phyloP scores from a whole-genome alignment of 1,140 invertebrate species.

The Littorina saxatilis region DNA sequence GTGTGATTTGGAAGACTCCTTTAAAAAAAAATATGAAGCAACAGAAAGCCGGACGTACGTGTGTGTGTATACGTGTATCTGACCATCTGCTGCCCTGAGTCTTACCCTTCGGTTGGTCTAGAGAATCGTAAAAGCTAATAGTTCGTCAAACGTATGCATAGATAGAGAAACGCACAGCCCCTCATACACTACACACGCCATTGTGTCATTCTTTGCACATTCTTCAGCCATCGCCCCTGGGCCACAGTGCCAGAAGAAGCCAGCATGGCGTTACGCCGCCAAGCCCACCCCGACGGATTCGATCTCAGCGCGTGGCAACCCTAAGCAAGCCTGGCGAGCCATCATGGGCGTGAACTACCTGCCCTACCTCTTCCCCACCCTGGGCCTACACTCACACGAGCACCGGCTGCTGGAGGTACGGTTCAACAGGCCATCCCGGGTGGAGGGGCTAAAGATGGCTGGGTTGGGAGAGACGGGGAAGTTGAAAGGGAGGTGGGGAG shows the following conservation, averaged over 20 bases:
- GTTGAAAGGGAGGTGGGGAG: neutral
- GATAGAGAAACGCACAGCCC: too few species aligned
- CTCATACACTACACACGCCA: too few species aligned
- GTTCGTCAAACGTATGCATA: too few species aligned
- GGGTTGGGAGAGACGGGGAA: constrained; percentile 16
- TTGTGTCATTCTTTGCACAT: too few species aligned
- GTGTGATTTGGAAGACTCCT: too few species aligned
- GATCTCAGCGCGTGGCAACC: constrained; percentile 21
- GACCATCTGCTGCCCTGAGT: too few species aligned
- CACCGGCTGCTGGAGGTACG: constrained; percentile 31
- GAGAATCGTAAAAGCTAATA: too few species aligned
- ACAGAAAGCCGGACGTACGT: too few species aligned
- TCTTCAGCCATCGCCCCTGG: neutral
- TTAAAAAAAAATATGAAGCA: too few species aligned
- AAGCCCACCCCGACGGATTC: neutral
- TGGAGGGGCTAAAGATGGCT: constrained; percentile 1
- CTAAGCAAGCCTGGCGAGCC: constrained; percentile 29
- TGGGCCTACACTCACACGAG: neutral
- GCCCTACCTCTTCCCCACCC: constrained; percentile 35
- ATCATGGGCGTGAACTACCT: constrained; percentile 6
- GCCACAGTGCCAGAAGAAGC: neutral
- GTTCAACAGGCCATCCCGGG: neutral
- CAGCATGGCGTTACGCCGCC: constrained; percentile 13
- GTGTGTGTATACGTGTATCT: too few species aligned
- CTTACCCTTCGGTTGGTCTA: too few species aligned